Percentiles rank a stretch among this genome's conserved stretches.
Evolutionary conservation across 1,140 invertebrate species (phyloP).

Genomic region (Caerostris extrusa): DNA sequence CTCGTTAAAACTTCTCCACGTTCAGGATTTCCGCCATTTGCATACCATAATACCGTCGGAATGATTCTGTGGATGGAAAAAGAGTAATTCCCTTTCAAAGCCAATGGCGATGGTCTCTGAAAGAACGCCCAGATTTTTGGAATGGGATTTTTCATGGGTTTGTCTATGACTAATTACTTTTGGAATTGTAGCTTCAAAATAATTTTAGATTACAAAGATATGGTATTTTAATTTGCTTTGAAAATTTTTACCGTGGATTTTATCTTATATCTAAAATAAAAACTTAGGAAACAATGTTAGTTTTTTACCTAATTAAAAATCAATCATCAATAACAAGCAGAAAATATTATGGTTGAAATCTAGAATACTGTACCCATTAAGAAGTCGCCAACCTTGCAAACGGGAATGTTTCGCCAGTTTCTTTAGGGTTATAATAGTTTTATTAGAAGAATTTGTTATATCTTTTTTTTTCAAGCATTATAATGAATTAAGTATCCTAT

Average conservation of each 20-base stretch:
- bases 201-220: not conserved
- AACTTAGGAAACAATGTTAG: too few species aligned
- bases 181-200: not conserved
- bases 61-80: not conserved
- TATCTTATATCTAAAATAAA: not conserved
- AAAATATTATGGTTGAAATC: too few species aligned
- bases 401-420: too few species aligned
- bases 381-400: too few species aligned
- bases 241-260: not conserved
- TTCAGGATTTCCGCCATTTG: conserved; percentile 73
- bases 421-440: too few species aligned
- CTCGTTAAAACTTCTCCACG: conserved; percentile 56
- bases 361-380: too few species aligned
- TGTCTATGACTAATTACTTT: not conserved
- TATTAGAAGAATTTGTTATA: too few species aligned
- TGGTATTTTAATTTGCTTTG: not conserved
- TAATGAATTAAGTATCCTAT: too few species aligned
- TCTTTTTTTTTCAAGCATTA: too few species aligned
- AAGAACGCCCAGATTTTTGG: not conserved
- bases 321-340: too few species aligned
- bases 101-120: not conserved
- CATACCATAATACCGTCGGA: conserved; percentile 26
- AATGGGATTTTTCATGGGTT: not conserved
- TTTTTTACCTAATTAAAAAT: too few species aligned
- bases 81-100: not conserved